These are phyloP conservation scores for Thamnaconus septentrionalis DNA, from an alignment of 2,113 vertebrate species.

Conservation along the genomic window DNA sequence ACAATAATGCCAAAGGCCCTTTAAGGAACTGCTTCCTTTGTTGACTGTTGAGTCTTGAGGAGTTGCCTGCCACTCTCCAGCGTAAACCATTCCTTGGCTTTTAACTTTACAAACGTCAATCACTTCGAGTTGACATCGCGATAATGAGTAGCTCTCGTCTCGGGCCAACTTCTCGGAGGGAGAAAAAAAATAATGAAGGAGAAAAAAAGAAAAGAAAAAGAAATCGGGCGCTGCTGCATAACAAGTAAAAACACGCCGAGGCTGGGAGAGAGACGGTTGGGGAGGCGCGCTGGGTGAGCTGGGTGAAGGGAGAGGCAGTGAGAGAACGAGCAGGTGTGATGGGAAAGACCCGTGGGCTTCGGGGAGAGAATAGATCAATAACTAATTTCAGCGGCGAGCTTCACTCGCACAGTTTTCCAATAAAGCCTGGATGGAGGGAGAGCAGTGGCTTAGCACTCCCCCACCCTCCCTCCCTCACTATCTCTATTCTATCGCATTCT, in stretches of 20 bases:
- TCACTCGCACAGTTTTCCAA: slow-evolving; percentile 76
- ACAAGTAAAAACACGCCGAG: slow-evolving; percentile 21
- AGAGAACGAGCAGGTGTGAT: slow-evolving; percentile 71
- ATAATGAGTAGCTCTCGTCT: too few relatives aligned
- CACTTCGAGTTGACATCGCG: too few relatives aligned
- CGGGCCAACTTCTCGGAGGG: not conserved
- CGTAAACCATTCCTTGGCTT: too few relatives aligned
- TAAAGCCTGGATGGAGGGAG: slow-evolving; percentile 74
- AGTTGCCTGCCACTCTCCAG: too few relatives aligned
- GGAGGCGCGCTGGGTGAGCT: slow-evolving; percentile 42
- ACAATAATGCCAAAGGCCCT: too few relatives aligned
- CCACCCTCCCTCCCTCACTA: slow-evolving; percentile 40
- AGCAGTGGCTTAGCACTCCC: slow-evolving; percentile 57
- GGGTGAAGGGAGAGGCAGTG: slow-evolving; percentile 53
- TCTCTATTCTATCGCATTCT: slow-evolving; percentile 66
- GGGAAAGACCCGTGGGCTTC: slow-evolving; percentile 72
- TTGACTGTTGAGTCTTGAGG: too few relatives aligned
- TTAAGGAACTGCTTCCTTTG: too few relatives aligned
- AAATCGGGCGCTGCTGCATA: slow-evolving; percentile 11
- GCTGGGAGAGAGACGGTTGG: slow-evolving; percentile 21
- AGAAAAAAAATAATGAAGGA: not conserved
- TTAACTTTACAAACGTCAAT: too few relatives aligned
- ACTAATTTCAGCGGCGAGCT: slow-evolving; percentile 78
- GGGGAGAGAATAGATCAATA: slow-evolving; percentile 78
- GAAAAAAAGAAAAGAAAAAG: not conserved